These are phyloP conservation scores for Anomalospiza imberbis DNA, from an alignment of 2,797 vertebrate genomes.

Conservation along the genomic window DNA sequence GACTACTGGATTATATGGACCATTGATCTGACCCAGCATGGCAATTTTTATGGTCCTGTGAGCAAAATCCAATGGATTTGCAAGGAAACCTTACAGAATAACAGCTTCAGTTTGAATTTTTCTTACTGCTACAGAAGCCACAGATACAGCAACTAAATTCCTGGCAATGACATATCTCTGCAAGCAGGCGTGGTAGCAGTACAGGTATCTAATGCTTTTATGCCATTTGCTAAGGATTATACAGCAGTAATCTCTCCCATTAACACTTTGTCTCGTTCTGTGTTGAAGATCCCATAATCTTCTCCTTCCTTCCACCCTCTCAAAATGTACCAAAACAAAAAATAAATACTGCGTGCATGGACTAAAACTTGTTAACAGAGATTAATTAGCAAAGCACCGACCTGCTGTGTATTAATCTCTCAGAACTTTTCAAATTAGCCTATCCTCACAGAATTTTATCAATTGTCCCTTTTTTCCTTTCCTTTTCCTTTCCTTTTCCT, in stretches of 20 bases:
- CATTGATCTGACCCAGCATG: conserved; percentile 55
- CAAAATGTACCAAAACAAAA: not conserved
- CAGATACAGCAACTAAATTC: not conserved
- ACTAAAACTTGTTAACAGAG: not conserved
- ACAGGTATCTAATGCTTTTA: not conserved
- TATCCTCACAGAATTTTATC: not conserved
- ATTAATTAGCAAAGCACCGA: not conserved
- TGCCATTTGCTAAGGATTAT: conserved; percentile 17
- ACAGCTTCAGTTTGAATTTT: conserved; percentile 13
- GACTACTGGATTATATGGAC: conserved; percentile 52
- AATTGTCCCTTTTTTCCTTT: not conserved
- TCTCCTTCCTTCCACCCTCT: not conserved
- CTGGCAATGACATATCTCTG: conserved; percentile 13
- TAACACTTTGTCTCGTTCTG: not conserved
- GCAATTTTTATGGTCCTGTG: conserved; percentile 41
- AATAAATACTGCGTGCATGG: not conserved
- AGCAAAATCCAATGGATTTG: conserved; percentile 57
- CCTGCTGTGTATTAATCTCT: not conserved
- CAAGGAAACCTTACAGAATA: conserved; percentile 21
- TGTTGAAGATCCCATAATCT: not conserved
- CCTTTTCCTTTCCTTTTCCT: not conserved
- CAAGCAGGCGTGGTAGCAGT: not conserved
- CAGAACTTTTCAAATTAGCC: not conserved
- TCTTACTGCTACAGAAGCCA: not conserved
- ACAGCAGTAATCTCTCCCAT: conserved; percentile 1